These are phyloP conservation scores for Notothenia coriiceps DNA, from an alignment of 2,113 vertebrate genomes.

Conservation along the genomic window DNA sequence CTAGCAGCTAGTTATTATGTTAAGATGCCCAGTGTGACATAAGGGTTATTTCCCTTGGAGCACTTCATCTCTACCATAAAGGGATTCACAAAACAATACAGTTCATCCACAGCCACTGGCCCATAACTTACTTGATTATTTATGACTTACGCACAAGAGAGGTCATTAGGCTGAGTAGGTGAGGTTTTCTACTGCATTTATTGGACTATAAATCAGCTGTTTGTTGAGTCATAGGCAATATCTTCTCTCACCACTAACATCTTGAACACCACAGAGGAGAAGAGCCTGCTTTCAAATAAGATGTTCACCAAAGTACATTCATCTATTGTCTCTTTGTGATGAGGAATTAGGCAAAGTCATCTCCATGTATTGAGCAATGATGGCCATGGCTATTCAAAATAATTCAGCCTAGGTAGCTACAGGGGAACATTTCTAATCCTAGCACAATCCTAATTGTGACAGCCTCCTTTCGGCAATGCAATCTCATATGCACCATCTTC, in stretches of 20 bases:
- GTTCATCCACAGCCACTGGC: constrained; percentile 24
- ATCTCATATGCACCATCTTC: not conserved
- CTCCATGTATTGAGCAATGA: not conserved
- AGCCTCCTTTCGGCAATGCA: constrained; percentile 3
- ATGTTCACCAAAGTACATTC: not conserved
- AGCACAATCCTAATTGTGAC: not conserved
- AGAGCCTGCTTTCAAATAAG: constrained; percentile 7
- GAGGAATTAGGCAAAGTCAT: not conserved
- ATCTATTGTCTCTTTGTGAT: not conserved
- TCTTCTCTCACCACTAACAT: not conserved
- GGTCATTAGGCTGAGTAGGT: constrained; percentile 30
- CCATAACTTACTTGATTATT: constrained; percentile 33
- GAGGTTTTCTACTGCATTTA: constrained; percentile 13
- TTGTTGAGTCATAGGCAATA: constrained; percentile 22
- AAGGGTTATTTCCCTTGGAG: constrained; percentile 26
- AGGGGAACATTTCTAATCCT: not conserved
- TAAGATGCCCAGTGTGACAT: constrained; percentile 1
- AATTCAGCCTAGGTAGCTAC: not conserved
- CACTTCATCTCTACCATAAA: not conserved
- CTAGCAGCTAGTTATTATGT: constrained; percentile 9
- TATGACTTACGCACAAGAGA: constrained; percentile 31
- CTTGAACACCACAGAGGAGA: not conserved
- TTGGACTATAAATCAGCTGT: constrained; percentile 30
- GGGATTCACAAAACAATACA: not conserved
- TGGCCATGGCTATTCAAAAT: not conserved